Base-by-base conservation (phyloP, 2,797 vertebrate species). In the Taenioides sp. region DNA sequence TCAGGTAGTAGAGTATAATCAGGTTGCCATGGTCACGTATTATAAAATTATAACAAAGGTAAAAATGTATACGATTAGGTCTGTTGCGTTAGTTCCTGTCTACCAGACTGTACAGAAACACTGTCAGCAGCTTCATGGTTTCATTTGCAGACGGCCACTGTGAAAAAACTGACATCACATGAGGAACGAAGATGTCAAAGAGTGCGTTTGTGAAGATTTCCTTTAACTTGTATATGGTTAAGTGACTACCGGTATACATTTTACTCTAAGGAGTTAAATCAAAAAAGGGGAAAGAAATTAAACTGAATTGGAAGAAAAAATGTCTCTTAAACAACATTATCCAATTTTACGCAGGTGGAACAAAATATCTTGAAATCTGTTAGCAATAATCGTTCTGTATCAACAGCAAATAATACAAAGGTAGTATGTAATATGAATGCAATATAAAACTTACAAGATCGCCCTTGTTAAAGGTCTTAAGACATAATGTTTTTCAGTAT, bases 11-110 rank as follows among this genome's bases (percentile, higher is more conserved):
- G 40, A 43, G 40, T 14, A 16, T 2, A 47, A 47, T 47, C 12
- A 14, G 4, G 43, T 1, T 47, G 43, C 43, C 7, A 25, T 58
- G 3, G 11, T 58, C 55, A 58, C 22, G 14, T 11, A 28, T 11
- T 61, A 18, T 22, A 40, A 63, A 40, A 34, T 34, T 63, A 22
- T 23, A 47, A 75, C 58, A 71, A 76, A 76, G 69, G 59, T 61
- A 31, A 47, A 47, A n/a, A 22, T 43, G 23, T 43, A 14, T 23
- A 37, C 14, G 1, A n/a, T 9, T 49, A 2, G 2, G 27, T 28
- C 5, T 49, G 52, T 52, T 66, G 47, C 18, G n/a, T 66, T 28
- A 66, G 27, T 70, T 68, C 5, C 52, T 43, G 23, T 31, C 55
- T 69, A 31, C 27, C 40, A 67, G 25, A 12, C 40, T 58, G 49